Evolutionary conservation across 2,888 invertebrate genomes (phyloP), one percentile per base, ranked within the genome.

Genomic region (Drosophila prolongata): DNA sequence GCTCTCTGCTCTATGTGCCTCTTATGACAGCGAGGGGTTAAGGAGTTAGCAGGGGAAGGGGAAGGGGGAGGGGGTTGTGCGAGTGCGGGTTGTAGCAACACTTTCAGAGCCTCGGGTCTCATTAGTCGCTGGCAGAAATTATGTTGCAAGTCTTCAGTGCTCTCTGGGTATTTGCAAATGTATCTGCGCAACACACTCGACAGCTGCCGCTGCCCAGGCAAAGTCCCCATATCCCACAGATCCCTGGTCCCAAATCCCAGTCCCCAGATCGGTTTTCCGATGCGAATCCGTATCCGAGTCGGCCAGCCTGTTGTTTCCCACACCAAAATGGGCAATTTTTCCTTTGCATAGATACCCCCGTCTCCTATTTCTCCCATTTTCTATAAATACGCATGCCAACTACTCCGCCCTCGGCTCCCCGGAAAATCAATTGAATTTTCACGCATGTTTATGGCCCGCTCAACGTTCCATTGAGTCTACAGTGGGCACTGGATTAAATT

Each of bases 351-450:
- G 77, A 14, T 11, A 37, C 37, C 55, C 55, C 54, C 10, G 11
- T 10, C 4, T 55, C 30, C 30, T 30, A 30, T 56, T 58, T 13
- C 40, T 40, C n/a, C 38, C 27, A 42, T 62, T 65, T 64, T 74
- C 87, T 85, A 81, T 79, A 87, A 81, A 85, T 85, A 81, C 79
- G 68, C 75, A 72, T 57, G 71, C 66, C 85, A 56, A 55, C 62
- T 62, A 52, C 52, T 61, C 58, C 56, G 56, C 62, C 66, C 19
- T 53, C 44, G 34, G 49, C 70, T 65, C 37, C 47, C 62, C 47
- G 57, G 65, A 80, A 88, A 82, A 82, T 82, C 87, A 88, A 82
- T 82, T 82, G 82, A 88, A 86, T 86, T 82, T 82, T 88, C 88
- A 82, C 82, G 82, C 86, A 86, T 86, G 78, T 88, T 82, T 88